A percentile compares a stretch with the other conserved stretches of the same genome.
These are phyloP conservation scores for Anguilla obscura DNA, from an alignment of 2,797 vertebrate species.

Conservation along the genomic window DNA sequence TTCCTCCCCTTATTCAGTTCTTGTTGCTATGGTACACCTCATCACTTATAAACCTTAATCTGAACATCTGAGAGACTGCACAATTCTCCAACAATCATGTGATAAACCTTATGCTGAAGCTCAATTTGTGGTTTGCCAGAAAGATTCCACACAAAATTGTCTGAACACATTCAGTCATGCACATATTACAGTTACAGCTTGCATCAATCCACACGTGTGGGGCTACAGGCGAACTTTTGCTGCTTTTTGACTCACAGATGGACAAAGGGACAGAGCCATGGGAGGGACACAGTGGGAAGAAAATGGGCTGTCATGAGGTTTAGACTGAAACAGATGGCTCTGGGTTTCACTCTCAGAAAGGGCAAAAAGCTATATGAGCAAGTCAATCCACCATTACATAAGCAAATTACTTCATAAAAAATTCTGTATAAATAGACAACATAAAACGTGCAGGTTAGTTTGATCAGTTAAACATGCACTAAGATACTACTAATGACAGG, in stretches of 20 bases:
- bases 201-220: not conserved
- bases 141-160: not conserved
- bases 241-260: not conserved
- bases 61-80: not conserved
- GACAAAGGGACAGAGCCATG: not conserved
- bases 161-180: not conserved
- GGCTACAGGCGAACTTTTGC: not conserved
- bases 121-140: not conserved
- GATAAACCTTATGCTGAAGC: not conserved
- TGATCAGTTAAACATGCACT: not conserved
- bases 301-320: not conserved
- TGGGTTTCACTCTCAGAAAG: not conserved
- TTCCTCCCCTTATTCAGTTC: no score
- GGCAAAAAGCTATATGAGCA: not conserved
- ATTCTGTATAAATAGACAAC: not conserved
- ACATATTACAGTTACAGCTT: not conserved
- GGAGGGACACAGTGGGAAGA: not conserved
- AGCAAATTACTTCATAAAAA: not conserved
- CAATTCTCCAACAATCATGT: not conserved
- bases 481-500: constrained; percentile 32
- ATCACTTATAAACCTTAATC: not conserved
- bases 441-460: not conserved
- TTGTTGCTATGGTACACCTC: no score
- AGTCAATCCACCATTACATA: not conserved
- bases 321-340: not conserved